Percentiles rank a stretch among this genome's conserved stretches.
These are phyloP conservation scores for Dascillus cervinus DNA, from an alignment of 2,888 invertebrate species.

Conservation along the genomic window DNA sequence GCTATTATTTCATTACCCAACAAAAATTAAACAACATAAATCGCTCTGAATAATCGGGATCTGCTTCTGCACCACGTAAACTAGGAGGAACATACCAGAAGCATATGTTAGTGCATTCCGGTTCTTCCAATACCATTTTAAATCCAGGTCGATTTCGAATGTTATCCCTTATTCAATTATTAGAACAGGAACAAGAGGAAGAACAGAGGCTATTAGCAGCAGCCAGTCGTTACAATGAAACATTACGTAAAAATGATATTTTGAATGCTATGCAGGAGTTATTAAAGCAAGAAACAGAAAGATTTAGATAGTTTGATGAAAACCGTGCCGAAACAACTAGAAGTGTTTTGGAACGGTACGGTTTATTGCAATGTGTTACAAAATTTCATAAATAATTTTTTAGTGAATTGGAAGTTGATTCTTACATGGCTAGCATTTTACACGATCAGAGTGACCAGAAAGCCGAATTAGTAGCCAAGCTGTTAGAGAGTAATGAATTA, in stretches of 20 bases:
- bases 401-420: slow-evolving; percentile 55
- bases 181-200: slow-evolving; percentile 60
- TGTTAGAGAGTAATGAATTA: slow-evolving; percentile 60
- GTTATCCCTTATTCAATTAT: slow-evolving; percentile 53
- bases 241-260: slow-evolving; percentile 59
- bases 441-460: slow-evolving; percentile 56
- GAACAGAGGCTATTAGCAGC: slow-evolving; percentile 58
- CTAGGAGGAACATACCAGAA: slow-evolving; percentile 93
- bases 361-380: no score
- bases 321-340: slow-evolving; percentile 48
- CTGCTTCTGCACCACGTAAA: slow-evolving; percentile 45
- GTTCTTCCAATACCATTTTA: slow-evolving; percentile 62
- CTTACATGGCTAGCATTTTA: slow-evolving; percentile 52
- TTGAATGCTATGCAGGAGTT: slow-evolving; percentile 64
- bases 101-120: slow-evolving; percentile 91
- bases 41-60: slow-evolving; percentile 53
- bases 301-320: slow-evolving; percentile 57
- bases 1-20: no score
- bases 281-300: slow-evolving; percentile 57
- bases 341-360: slow-evolving; percentile 56
- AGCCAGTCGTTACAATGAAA: slow-evolving; percentile 49
- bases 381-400: slow-evolving; percentile 13
- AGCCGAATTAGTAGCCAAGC: slow-evolving; percentile 50
- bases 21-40: no score
- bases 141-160: slow-evolving; percentile 66